Evolutionary conservation across 1,140 invertebrate genomes (phyloP), one percentile per base, ranked within the genome.

Genomic region (Drosophila burlai): DNA sequence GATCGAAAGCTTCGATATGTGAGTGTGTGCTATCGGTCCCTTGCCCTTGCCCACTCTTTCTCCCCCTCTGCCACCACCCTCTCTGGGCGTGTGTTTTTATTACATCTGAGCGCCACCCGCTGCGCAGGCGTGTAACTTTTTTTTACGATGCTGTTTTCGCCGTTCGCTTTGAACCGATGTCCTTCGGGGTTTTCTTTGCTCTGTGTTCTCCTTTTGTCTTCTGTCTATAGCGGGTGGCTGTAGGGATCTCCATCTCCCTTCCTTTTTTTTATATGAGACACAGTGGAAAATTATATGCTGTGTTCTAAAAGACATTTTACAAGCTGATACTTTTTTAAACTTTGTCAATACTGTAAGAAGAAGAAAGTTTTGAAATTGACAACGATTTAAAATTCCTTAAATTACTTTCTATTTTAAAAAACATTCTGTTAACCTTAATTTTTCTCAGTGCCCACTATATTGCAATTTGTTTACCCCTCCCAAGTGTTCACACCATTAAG

Each of bases 1-100:
- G 85, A 90, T 90, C 85, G 85, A 90, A 90, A 90, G 85, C 86
- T 90, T 80, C 81, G 85, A 89, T 89, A 89, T 83, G 80, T 67
- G 72, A 76, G 69, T 26, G 38, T 26, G 69, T 55, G 69, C 67
- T 72, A 47, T 72, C 49, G 8, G 15, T 58, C 49, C 42, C 80
- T 55, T 26, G 26, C 26, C 43, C 21, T 34, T 26, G 45, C 10
- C 26, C 10, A 4, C 8, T 15, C 59, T 21, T 55, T 43, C 5
- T 45, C 26, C 36, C 26, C 36, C 18, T 29, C n/a, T 46, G 43
- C 11, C 36, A 46, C 24, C 10, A 5, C 4, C 18, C 21, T 36
- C 47, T 24, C 59, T 26, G 46, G 24, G 16, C 42, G 13, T 66
- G 60, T 61, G 52, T 83, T 89, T 77, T 89, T 89, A 89, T 90